Conservation (phyloP, 2,113 vertebrate genomes). For the Engraulis encrasicolus region DNA sequence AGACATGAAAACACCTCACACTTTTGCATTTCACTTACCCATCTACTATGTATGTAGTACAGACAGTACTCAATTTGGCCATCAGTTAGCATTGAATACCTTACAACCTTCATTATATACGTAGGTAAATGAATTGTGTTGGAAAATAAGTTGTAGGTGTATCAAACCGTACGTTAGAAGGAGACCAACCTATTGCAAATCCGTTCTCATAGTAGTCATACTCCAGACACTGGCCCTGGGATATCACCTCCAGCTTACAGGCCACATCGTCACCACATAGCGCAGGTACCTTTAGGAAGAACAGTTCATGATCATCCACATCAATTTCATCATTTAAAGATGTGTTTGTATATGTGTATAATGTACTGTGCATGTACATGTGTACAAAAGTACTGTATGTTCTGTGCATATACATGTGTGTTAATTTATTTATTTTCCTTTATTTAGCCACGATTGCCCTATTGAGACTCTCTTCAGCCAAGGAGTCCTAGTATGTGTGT, state of each 20-base stretch:
- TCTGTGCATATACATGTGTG: no score
- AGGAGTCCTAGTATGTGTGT: neutral
- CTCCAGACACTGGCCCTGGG: conserved; percentile 91
- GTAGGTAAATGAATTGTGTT: neutral
- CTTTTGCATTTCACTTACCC: no score
- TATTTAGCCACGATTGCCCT: no score
- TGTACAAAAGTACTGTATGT: neutral
- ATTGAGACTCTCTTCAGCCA: no score
- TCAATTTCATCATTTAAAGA: neutral
- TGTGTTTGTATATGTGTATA: neutral
- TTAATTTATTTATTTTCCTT: no score
- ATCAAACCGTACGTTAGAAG: neutral
- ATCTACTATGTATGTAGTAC: no score
- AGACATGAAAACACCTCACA: no score
- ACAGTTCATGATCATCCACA: neutral
- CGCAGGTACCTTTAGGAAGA: conserved; percentile 82
- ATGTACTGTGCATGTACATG: neutral
- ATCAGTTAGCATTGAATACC: no score
- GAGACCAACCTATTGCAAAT: conserved; percentile 88
- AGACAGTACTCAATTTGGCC: no score
- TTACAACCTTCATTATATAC: no score
- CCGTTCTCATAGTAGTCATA: conserved; percentile 99
- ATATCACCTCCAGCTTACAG: conserved; percentile 88
- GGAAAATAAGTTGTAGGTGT: neutral
- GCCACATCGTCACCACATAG: conserved; percentile 90